Conservation (phyloP, 92 coral and sea anemone species). For the Desmophyllum pertusum region DNA sequence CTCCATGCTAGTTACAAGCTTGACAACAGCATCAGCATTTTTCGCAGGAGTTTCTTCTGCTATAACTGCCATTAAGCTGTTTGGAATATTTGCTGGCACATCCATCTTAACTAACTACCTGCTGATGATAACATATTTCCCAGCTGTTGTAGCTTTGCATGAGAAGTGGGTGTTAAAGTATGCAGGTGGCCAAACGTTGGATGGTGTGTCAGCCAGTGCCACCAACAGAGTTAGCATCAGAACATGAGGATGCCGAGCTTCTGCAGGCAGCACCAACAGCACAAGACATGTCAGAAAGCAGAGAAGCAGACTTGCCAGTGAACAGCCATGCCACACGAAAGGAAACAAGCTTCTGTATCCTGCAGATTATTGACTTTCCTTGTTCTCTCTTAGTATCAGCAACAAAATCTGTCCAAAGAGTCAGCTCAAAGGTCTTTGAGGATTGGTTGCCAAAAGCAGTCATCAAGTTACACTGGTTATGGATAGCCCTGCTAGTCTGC, state of each 20-base stretch:
- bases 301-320: background rate
- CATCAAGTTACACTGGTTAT: constrained; percentile 66
- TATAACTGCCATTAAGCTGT: constrained; percentile 84
- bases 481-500: constrained; percentile 70
- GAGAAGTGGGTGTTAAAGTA: constrained; percentile 78
- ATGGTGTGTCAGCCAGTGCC: too few relatives aligned
- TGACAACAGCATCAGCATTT: constrained; percentile 97
- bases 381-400: constrained; percentile 58
- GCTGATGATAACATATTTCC: constrained; percentile 95
- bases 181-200: constrained; percentile 31
- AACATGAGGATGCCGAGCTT: background rate
- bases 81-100: constrained; percentile 91
- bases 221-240: background rate
- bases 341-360: constrained; percentile 5
- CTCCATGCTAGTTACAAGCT: constrained; percentile 96
- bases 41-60: constrained; percentile 83
- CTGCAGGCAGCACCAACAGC: background rate
- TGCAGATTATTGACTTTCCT: constrained; percentile 73
- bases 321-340: background rate
- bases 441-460: constrained; percentile 80
- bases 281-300: constrained; percentile 25
- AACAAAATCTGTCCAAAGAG: constrained; percentile 45
- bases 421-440: constrained; percentile 63
- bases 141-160: constrained; percentile 79
- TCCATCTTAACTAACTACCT: constrained; percentile 83